Conservation (phyloP, 1,140 invertebrate species). For the Thaumetopoea pityocampa region DNA sequence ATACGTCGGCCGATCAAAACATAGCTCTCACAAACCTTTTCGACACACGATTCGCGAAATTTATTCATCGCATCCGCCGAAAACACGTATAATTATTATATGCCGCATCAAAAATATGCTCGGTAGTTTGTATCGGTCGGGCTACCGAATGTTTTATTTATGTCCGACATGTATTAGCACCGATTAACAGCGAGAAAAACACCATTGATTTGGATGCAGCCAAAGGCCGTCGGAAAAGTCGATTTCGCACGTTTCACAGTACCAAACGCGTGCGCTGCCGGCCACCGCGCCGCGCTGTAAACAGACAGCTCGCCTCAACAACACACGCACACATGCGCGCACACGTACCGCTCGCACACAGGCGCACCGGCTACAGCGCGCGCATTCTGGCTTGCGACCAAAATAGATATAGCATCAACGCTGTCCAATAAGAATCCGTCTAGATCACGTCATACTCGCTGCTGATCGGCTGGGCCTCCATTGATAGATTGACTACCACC, state of each 20-base stretch:
- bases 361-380: slow-evolving; percentile 39
- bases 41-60: slow-evolving; percentile 72
- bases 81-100: slow-evolving; percentile 67
- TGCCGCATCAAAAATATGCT: slow-evolving; percentile 50
- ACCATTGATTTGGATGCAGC: slow-evolving; percentile 54
- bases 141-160: slow-evolving; percentile 45
- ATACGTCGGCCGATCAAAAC: slow-evolving; percentile 64
- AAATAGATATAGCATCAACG: slow-evolving; percentile 65
- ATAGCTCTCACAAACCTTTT: slow-evolving; percentile 67
- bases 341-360: slow-evolving; percentile 40
- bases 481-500: slow-evolving; percentile 62
- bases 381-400: slow-evolving; percentile 46
- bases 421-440: slow-evolving; percentile 36
- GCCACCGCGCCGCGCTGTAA: slow-evolving; percentile 66
- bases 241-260: slow-evolving; percentile 49
- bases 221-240: slow-evolving; percentile 61
- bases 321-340: slow-evolving; percentile 54
- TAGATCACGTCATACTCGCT: slow-evolving; percentile 43
- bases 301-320: slow-evolving; percentile 65
- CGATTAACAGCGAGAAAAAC: slow-evolving; percentile 59
- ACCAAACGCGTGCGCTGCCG: slow-evolving; percentile 63
- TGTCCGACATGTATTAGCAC: slow-evolving; percentile 58
- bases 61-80: slow-evolving; percentile 74
- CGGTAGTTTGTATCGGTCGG: slow-evolving; percentile 19
- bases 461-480: slow-evolving; percentile 51